Conservation (phyloP, 2,797 vertebrate genomes). For the Nyctibius grandis region DNA sequence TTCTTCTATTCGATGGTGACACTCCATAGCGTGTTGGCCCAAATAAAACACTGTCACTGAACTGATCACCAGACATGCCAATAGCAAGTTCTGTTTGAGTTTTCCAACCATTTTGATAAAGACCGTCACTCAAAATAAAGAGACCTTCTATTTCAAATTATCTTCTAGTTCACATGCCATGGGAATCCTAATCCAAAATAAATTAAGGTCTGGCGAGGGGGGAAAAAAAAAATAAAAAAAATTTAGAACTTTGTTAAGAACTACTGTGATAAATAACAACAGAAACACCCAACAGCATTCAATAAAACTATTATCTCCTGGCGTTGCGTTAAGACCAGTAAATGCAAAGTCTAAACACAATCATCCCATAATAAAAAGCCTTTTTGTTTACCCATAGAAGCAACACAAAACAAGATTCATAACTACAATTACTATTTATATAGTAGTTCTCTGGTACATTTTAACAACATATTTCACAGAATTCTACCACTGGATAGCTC, state of each 20-base stretch:
- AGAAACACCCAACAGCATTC: background rate
- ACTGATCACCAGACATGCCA: constrained; percentile 94
- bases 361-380: background rate
- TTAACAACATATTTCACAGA: background rate
- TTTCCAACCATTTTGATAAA: constrained; percentile 87
- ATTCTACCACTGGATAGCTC: background rate
- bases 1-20: constrained; percentile 92
- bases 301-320: background rate
- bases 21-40: constrained; percentile 96
- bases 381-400: background rate
- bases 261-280: background rate
- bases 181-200: constrained; percentile 46
- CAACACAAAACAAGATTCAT: background rate
- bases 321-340: background rate
- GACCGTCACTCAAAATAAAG: background rate
- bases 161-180: constrained; percentile 61
- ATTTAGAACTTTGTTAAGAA: background rate
- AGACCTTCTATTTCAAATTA: background rate
- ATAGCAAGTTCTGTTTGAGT: constrained; percentile 92
- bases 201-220: constrained; percentile 30
- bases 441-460: background rate
- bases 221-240: background rate
- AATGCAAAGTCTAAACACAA: background rate
- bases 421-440: background rate
- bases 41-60: constrained; percentile 94